These are phyloP conservation scores for Prunella fulvescens DNA, from an alignment of 2,113 vertebrate genomes.

Conservation along the genomic window DNA sequence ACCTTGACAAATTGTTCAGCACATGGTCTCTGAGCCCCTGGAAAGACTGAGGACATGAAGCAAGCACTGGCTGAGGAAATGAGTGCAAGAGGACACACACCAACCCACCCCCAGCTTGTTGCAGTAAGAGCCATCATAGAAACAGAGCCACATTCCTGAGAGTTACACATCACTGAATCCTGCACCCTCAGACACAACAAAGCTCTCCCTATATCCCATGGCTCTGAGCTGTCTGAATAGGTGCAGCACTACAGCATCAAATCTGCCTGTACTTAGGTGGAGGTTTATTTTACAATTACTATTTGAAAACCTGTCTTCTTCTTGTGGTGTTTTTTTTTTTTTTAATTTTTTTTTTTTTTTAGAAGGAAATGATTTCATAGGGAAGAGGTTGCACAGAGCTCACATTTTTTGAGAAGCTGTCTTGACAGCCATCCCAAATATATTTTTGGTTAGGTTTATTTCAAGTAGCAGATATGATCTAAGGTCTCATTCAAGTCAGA, in stretches of 20 bases:
- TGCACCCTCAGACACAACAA: background rate
- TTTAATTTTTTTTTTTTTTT: background rate
- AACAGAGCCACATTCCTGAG: accelerated
- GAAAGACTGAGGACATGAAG: background rate
- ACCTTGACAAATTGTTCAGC: background rate
- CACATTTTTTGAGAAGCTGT: background rate
- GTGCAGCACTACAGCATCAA: background rate
- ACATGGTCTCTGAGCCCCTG: background rate
- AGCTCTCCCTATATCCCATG: background rate
- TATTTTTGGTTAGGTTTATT: background rate
- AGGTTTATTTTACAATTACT: background rate
- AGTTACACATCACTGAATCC: background rate
- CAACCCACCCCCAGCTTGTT: accelerated
- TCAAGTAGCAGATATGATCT: background rate
- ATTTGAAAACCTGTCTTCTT: background rate
- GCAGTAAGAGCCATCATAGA: background rate
- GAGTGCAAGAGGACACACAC: background rate
- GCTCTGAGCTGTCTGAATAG: background rate
- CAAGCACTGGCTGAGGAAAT: background rate
- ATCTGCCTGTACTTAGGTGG: background rate
- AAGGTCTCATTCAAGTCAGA: background rate
- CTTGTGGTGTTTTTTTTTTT: background rate
- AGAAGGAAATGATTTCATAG: background rate
- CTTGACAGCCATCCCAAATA: background rate
- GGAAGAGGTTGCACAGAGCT: background rate